phyloP scores from a whole-genome alignment of 1,140 invertebrate species.

The Periplaneta americana region DNA sequence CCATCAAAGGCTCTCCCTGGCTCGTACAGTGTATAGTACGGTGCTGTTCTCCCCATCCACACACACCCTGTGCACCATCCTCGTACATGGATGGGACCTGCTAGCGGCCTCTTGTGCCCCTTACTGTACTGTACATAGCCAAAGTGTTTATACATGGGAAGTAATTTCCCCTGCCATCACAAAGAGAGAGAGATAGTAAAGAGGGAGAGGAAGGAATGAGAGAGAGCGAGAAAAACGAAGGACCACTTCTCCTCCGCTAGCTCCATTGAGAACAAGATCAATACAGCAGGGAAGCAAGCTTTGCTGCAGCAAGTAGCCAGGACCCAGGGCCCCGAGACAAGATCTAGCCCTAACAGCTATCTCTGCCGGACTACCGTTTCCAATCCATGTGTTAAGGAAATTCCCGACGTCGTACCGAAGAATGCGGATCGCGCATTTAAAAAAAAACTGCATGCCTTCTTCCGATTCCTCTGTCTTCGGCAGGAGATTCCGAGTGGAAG shows the following conservation, averaged over 20 bases:
- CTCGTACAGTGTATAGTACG: background rate
- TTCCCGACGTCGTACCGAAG: background rate
- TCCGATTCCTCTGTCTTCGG: too few species aligned
- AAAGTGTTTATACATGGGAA: constrained; percentile 20
- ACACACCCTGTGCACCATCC: background rate
- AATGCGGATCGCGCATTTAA: too few species aligned
- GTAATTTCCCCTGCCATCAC: constrained; percentile 17
- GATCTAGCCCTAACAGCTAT: background rate
- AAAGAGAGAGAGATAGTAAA: background rate
- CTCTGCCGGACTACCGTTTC: background rate
- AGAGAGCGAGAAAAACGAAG: background rate
- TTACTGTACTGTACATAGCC: constrained; percentile 14
- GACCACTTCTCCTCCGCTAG: constrained; percentile 17
- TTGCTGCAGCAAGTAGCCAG: background rate
- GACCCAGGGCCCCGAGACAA: background rate
- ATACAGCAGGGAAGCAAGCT: constrained; percentile 12
- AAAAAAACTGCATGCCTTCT: too few species aligned
- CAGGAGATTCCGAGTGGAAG: background rate
- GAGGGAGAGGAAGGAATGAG: background rate
- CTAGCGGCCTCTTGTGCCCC: background rate
- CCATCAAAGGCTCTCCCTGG: constrained; percentile 7
- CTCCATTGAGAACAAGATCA: constrained; percentile 13
- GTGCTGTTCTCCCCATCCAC: background rate
- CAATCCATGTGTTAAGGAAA: background rate
- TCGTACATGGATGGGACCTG: background rate